phyloP scores from a whole-genome alignment of 2,888 invertebrate genomes.

The Xestia sexstrigata region DNA sequence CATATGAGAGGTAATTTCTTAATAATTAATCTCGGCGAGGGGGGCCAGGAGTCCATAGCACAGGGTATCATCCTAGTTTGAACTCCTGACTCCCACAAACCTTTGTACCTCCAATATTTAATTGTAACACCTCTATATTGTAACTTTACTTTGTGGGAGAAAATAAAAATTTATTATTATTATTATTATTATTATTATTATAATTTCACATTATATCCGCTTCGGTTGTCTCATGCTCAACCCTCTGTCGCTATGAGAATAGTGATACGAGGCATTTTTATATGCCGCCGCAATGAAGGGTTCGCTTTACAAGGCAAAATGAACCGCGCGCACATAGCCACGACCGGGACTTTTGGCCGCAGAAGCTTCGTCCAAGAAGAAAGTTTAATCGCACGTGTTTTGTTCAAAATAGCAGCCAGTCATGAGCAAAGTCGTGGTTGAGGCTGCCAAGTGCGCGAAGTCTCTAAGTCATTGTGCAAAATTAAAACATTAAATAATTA shows the following conservation, averaged over 20 bases:
- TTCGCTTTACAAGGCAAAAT: neutral
- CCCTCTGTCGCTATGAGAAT: constrained; percentile 62
- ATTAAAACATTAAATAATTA: neutral
- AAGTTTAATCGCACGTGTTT: neutral
- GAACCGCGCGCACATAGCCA: neutral
- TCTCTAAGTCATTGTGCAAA: neutral
- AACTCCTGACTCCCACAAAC: too few species aligned
- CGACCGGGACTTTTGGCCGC: neutral
- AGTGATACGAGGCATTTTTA: constrained; percentile 61
- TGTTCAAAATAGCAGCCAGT: neutral
- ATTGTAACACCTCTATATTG: too few species aligned
- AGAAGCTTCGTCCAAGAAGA: neutral
- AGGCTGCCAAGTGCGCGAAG: too few species aligned
- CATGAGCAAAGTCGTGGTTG: neutral
- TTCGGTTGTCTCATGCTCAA: constrained; percentile 69
- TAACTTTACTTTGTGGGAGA: too few species aligned
- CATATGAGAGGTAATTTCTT: constrained; percentile 72
- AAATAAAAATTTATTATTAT: too few species aligned
- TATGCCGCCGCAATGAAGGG: constrained; percentile 28
- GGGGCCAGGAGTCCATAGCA: too few species aligned
- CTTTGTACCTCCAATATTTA: too few species aligned
- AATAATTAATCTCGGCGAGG: too few species aligned
- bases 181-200: too few species aligned
- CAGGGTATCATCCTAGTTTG: too few species aligned
- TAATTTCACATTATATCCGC: constrained; percentile 78